A percentile compares a stretch with the other conserved stretches of the same genome.
phyloP scores from a whole-genome alignment of 2,113 vertebrate species.

The Hippolais icterina region DNA sequence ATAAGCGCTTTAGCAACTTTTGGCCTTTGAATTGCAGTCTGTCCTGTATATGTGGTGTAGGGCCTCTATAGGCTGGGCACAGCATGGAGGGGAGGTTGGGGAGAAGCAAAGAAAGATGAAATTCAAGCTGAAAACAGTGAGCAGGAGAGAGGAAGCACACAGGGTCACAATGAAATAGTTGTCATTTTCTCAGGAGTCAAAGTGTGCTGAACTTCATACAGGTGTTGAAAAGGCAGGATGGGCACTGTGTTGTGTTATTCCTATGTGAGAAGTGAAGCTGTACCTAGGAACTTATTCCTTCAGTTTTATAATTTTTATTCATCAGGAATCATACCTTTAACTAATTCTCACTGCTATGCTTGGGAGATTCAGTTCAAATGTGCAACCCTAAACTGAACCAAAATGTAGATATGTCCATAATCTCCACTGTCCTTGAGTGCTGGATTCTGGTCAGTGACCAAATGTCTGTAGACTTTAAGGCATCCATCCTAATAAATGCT shows the following conservation, averaged over 20 bases:
- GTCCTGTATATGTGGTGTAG: not conserved
- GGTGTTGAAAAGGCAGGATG: not conserved
- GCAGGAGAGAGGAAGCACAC: not conserved
- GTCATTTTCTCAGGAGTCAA: not conserved
- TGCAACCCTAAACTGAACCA: not conserved
- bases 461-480: not conserved
- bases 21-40: not conserved
- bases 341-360: not conserved
- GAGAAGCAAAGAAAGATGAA: not conserved
- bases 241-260: not conserved
- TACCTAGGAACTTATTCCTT: not conserved
- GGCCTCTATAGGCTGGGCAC: not conserved
- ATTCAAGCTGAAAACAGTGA: not conserved
- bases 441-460: not conserved
- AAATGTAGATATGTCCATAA: not conserved
- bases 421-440: not conserved
- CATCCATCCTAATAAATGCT: not conserved
- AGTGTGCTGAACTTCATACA: not conserved
- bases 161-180: not conserved
- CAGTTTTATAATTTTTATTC: not conserved
- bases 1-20: constrained; percentile 64
- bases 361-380: not conserved
- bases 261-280: not conserved
- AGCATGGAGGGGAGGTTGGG: rapidly evolving
- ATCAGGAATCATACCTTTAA: not conserved